Base-by-base conservation (phyloP, 2,797 vertebrate genomes). In the Phyllotis vaccarum region DNA sequence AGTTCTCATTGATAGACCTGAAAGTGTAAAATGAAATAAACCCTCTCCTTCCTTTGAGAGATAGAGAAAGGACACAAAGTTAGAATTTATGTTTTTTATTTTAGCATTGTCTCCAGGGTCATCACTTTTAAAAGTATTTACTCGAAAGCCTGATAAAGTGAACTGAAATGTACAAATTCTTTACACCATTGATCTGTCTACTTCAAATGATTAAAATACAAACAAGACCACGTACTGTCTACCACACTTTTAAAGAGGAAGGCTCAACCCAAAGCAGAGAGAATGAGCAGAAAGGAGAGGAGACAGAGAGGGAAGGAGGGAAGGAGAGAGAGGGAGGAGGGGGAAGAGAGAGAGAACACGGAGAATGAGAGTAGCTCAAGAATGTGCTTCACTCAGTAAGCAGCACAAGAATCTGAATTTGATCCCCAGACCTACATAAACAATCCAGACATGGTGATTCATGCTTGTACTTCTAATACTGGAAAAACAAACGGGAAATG, bases 61-160 rank as follows among this genome's bases (percentile, higher is more conserved):
- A 29, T 9, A 62, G 22, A 60, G 22, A 34, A 29, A 16, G 5
- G 37, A 49, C 16, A 21, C 24, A 82, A 89, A 93, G 91, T 54
- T 92, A 37, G 10, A 91, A 83, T 91, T 88, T 91, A 56, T 85
- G 27, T 74, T 56, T 94, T 97, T 93, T 52, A 78, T 86, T 90
- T 89, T 68, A 46, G 81, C 85, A 75, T 52, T 68, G 10, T 64
- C 72, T 93, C 31, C 11, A 86, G 10, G 11, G 46, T 86, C 56
- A 80, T 95, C 82, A 72, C 21, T 80, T 76, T 56, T 37, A 68
- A 91, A 92, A 54, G 34, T n/a, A 68, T 34, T 49, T 29, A 49
- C 83, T 88, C 76, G 60, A 95, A 74, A 52, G 5, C 34, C 40
- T 87, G 13, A 70, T 86, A 49, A 9, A 88, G 6, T 43, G 14